phyloP scores from a whole-genome alignment of 1,140 invertebrate species.

The Anoplophora glabripennis region DNA sequence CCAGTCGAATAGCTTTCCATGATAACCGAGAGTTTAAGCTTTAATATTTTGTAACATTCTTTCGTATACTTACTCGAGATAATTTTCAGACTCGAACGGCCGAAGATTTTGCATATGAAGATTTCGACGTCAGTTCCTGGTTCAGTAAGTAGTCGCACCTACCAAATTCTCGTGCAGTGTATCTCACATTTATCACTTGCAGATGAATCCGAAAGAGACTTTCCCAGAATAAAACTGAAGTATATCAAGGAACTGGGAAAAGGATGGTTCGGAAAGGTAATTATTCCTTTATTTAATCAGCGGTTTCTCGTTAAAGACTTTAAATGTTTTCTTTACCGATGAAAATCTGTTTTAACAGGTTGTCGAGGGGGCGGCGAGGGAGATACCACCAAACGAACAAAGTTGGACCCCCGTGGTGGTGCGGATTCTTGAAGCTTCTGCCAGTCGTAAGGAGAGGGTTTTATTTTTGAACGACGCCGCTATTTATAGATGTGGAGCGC shows the following conservation, averaged over 20 bases:
- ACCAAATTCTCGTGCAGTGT: not conserved
- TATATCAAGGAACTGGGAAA: constrained; percentile 79
- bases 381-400: constrained; percentile 49
- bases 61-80: too few relatives aligned
- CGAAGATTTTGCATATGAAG: constrained; percentile 39
- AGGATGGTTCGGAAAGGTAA: constrained; percentile 84
- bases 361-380: constrained; percentile 67
- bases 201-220: constrained; percentile 63
- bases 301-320: not conserved
- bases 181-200: constrained; percentile 14
- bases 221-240: constrained; percentile 74
- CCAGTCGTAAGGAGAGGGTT: constrained; percentile 63
- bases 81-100: constrained; percentile 32
- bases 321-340: not conserved
- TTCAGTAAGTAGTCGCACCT: constrained; percentile 38
- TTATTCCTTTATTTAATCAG: constrained; percentile 27
- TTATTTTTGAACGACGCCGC: constrained; percentile 70
- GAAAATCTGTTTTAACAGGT: constrained; percentile 51
- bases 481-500: constrained; percentile 63
- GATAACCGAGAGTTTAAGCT: too few relatives aligned
- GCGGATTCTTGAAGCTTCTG: constrained; percentile 70
- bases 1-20: too few relatives aligned
- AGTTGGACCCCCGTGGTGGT: constrained; percentile 58
- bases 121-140: constrained; percentile 42
- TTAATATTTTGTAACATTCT: too few relatives aligned